phyloP scores from a whole-genome alignment of 2,888 invertebrate species.

The Penaeus monodon region DNA sequence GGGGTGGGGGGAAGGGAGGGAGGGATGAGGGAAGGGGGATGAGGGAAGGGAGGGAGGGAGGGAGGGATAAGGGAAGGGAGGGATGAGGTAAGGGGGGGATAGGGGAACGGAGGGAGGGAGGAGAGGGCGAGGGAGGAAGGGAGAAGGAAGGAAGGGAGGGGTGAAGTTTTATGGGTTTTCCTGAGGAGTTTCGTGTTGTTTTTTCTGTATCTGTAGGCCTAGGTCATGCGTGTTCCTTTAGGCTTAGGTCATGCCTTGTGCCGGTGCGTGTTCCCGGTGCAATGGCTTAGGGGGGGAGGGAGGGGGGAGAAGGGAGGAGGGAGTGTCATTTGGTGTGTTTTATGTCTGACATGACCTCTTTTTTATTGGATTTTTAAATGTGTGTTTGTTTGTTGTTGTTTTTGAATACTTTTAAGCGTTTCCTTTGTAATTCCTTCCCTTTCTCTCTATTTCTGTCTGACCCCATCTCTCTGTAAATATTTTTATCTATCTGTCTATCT shows the following conservation, averaged over 20 bases:
- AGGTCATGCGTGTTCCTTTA: conserved; percentile 19
- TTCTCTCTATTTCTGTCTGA: too few species aligned
- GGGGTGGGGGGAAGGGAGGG: not conserved
- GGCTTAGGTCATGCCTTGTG: conserved; percentile 11
- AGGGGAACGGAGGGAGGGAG: not conserved
- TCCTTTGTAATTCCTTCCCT: too few species aligned
- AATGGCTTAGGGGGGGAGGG: too few species aligned
- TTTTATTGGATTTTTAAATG: too few species aligned
- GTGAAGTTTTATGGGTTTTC: conserved; percentile 39
- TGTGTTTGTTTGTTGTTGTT: too few species aligned
- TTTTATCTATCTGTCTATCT: too few species aligned
- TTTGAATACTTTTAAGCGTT: too few species aligned
- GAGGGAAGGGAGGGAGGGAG: not conserved
- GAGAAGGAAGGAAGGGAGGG: not conserved
- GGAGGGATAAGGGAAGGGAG: not conserved
- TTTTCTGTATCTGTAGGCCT: conserved; percentile 29
- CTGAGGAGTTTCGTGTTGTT: conserved; percentile 41
- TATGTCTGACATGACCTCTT: too few species aligned
- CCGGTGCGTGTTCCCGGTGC: not conserved
- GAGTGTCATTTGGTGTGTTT: too few species aligned
- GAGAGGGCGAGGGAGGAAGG: not conserved
- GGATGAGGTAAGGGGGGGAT: not conserved
- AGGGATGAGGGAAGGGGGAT: not conserved
- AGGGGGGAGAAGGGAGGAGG: too few species aligned
- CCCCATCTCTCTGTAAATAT: too few species aligned